Percentiles rank a stretch among this genome's conserved stretches.
These are phyloP conservation scores for Onthophagus sagittarius DNA, from an alignment of 2,888 invertebrate species.

Conservation along the genomic window DNA sequence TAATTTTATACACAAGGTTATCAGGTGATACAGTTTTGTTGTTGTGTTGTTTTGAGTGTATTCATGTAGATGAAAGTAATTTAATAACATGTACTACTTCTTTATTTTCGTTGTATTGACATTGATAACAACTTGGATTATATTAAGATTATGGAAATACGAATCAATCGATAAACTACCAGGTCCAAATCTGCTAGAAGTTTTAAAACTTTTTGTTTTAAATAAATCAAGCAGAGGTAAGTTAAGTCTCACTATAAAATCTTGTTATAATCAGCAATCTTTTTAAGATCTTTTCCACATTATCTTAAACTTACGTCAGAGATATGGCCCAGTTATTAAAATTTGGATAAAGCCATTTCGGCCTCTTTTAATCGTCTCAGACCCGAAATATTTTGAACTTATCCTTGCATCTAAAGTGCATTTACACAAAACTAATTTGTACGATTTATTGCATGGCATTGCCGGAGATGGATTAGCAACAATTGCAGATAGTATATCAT, in stretches of 20 bases:
- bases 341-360: conserved; percentile 4
- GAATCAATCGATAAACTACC: background rate
- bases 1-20: no score
- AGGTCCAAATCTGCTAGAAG: background rate
- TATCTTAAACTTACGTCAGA: background rate
- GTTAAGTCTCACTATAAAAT: background rate
- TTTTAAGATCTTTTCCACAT: background rate
- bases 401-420: background rate
- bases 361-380: background rate
- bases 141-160: background rate
- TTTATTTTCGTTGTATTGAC: background rate
- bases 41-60: no score
- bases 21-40: no score
- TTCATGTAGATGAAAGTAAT: background rate
- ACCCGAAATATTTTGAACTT: conserved; percentile 2
- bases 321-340: conserved; percentile 1
- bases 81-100: background rate
- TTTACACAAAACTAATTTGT: background rate
- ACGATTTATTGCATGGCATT: background rate
- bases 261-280: background rate
- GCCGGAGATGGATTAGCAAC: background rate
- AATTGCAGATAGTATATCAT: background rate
- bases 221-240: background rate
- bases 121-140: background rate
- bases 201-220: background rate